Conservation (phyloP, 1,140 invertebrate genomes). For the Cepaea nemoralis region DNA sequence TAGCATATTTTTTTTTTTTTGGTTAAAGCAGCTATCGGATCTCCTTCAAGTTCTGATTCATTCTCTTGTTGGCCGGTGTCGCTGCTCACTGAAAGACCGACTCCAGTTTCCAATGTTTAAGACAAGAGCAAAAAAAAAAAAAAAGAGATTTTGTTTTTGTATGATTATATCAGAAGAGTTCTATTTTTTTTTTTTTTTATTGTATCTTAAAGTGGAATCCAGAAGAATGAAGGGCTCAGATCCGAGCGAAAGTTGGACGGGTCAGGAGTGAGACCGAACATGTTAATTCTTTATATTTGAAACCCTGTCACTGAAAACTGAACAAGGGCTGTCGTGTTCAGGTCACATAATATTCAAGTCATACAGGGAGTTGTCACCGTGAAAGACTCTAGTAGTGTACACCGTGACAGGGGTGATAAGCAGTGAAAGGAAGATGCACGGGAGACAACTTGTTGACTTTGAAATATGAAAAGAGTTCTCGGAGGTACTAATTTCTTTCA, state of each 20-base stretch:
- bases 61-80: too few relatives aligned
- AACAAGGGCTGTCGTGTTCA: background rate
- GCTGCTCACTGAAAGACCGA: background rate
- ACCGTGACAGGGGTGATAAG: background rate
- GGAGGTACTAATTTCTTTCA: background rate
- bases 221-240: background rate
- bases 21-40: too few relatives aligned
- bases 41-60: too few relatives aligned
- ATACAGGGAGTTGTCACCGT: background rate
- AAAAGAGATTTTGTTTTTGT: background rate
- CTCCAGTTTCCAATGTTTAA: background rate
- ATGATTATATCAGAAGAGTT: background rate
- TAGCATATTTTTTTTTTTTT: too few relatives aligned
- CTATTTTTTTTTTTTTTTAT: background rate
- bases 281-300: background rate
- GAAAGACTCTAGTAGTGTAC: background rate
- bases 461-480: background rate
- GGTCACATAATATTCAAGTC: background rate
- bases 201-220: background rate
- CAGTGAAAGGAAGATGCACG: background rate
- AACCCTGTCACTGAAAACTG: background rate
- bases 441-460: conserved; percentile 12
- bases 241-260: background rate
- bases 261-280: background rate
- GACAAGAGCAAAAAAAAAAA: background rate